A percentile compares a stretch with the other conserved stretches of the same genome.
These are phyloP conservation scores for Caenorhabditis doughertyi DNA, from an alignment of 2,888 invertebrate species.

Conservation along the genomic window DNA sequence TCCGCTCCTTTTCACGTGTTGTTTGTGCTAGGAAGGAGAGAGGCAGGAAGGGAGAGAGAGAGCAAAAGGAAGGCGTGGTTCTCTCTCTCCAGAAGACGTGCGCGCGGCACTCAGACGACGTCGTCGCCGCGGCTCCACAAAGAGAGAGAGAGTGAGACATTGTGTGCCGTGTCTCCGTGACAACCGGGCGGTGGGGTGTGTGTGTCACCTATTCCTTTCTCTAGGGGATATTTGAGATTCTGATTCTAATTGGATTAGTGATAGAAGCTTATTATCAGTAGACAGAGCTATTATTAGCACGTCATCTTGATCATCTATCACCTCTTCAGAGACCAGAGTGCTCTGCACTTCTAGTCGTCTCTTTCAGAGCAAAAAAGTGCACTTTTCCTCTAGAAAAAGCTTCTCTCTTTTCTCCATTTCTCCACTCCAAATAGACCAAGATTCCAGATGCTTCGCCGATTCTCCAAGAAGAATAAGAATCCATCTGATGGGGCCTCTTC, in stretches of 20 bases:
- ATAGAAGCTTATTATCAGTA: too few species aligned
- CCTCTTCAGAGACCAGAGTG: too few species aligned
- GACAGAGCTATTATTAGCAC: too few species aligned
- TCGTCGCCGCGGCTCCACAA: too few species aligned
- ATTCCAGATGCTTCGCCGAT: slow-evolving; percentile 51
- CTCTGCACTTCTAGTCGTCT: too few species aligned
- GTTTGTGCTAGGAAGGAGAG: slow-evolving; percentile 7
- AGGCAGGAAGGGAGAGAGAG: slow-evolving; percentile 7
- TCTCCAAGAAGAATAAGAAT: slow-evolving; percentile 48
- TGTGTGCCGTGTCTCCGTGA: slow-evolving; percentile 63
- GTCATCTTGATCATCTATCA: too few species aligned
- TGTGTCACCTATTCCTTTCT: neutral
- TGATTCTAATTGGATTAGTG: too few species aligned
- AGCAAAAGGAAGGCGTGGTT: slow-evolving; percentile 24
- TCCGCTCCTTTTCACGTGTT: neutral
- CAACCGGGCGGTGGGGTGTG: slow-evolving; percentile 22
- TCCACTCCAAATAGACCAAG: neutral
- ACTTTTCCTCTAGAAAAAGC: too few species aligned
- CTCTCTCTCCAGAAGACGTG: neutral
- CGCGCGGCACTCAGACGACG: too few species aligned
- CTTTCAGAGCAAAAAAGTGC: too few species aligned
- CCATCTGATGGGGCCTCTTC: neutral
- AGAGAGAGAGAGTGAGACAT: slow-evolving; percentile 25
- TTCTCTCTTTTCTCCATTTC: neutral
- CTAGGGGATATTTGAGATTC: too few species aligned